Percentiles rank a stretch among this genome's conserved stretches.
Conservation (phyloP, 2,888 invertebrate genomes). For the Polydrusus cervinus region DNA sequence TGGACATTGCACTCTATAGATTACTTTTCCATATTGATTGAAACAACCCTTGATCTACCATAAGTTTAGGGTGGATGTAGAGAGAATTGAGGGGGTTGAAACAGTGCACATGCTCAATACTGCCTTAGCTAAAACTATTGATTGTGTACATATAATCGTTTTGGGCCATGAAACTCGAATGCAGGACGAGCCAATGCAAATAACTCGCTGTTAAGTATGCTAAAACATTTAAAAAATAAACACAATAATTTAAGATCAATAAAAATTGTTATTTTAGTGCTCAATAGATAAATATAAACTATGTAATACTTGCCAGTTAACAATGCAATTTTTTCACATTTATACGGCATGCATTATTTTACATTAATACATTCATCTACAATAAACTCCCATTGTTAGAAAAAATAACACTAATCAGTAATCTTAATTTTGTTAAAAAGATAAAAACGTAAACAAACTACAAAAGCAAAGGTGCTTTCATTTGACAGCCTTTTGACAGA, state of each 20-base stretch:
- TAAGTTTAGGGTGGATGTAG: slow-evolving; percentile 45
- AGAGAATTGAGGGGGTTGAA: slow-evolving; percentile 44
- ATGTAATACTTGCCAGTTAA: slow-evolving; percentile 4
- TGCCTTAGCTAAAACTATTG: slow-evolving; percentile 35
- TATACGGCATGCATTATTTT: background rate
- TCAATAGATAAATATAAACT: slow-evolving; percentile 21
- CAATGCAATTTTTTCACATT: background rate
- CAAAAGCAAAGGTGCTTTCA: background rate
- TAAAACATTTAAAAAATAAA: slow-evolving; percentile 26
- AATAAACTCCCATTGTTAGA: background rate
- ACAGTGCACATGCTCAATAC: slow-evolving; percentile 50
- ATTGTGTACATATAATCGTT: slow-evolving; percentile 31
- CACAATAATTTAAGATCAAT: slow-evolving; percentile 12
- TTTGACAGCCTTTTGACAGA: slow-evolving; percentile 26
- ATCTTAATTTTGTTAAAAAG: slow-evolving; percentile 1
- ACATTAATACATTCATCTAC: background rate
- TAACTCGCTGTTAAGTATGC: slow-evolving; percentile 5
- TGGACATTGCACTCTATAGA: slow-evolving; percentile 43
- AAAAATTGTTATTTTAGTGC: slow-evolving; percentile 15
- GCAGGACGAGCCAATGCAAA: background rate
- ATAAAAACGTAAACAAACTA: slow-evolving; percentile 37
- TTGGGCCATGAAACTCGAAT: background rate
- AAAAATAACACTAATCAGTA: slow-evolving; percentile 2
- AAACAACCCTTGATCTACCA: slow-evolving; percentile 42
- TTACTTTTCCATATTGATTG: slow-evolving; percentile 47